Evolutionary conservation across 2,113 vertebrate genomes (phyloP).

Genomic region (Spheniscus mendiculus): DNA sequence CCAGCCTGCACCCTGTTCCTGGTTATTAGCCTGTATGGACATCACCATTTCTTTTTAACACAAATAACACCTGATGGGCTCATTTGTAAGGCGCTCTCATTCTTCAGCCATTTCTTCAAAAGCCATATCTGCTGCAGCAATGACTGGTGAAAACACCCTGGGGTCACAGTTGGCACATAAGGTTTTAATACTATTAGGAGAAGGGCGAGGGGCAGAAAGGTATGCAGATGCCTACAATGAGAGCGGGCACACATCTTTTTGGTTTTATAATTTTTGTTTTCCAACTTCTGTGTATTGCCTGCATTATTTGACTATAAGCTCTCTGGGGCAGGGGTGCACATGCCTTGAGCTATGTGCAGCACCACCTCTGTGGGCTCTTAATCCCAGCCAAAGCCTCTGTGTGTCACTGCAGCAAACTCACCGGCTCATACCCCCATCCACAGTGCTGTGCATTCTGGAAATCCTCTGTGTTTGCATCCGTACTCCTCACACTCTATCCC

Average conservation of each 20-base stretch:
- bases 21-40: background rate
- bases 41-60: background rate
- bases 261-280: background rate
- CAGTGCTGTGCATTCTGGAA: background rate
- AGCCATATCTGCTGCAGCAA: background rate
- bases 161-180: background rate
- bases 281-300: background rate
- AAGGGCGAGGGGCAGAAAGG: background rate
- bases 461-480: background rate
- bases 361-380: background rate
- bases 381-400: background rate
- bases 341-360: background rate
- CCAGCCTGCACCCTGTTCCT: background rate
- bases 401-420: background rate
- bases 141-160: background rate
- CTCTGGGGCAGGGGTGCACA: background rate
- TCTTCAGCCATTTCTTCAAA: background rate
- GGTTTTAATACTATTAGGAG: background rate
- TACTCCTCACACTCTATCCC: background rate
- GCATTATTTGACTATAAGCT: background rate
- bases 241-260: background rate
- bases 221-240: background rate
- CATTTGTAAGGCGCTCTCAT: background rate
- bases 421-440: background rate
- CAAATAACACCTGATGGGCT: background rate